Evolutionary conservation across 2,888 invertebrate genomes (phyloP).

Genomic region (Hesperia comma): DNA sequence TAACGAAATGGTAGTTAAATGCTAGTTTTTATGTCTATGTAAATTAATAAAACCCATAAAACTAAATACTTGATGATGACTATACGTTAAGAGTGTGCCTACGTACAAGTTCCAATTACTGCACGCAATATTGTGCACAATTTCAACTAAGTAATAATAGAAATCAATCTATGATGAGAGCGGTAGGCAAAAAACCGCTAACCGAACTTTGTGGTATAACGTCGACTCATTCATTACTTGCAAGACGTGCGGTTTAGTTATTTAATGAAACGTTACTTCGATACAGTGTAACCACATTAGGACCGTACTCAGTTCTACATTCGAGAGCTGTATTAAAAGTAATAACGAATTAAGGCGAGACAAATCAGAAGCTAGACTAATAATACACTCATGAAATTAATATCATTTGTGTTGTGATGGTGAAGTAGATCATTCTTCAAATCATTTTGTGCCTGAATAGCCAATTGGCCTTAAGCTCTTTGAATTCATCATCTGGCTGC

Average conservation of each 20-base stretch:
- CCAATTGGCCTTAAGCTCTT: background rate
- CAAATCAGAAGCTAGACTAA: slow-evolving; percentile 39
- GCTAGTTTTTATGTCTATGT: background rate
- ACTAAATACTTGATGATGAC: background rate
- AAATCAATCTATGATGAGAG: slow-evolving; percentile 74
- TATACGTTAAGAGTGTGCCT: slow-evolving; percentile 41
- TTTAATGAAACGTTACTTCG: slow-evolving; percentile 72
- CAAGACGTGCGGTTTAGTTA: slow-evolving; percentile 69
- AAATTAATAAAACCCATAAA: background rate
- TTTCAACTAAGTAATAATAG: slow-evolving; percentile 66
- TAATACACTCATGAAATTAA: slow-evolving; percentile 22
- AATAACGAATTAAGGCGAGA: slow-evolving; percentile 43
- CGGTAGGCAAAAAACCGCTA: slow-evolving; percentile 72
- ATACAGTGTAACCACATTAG: slow-evolving; percentile 56
- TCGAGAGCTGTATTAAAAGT: slow-evolving; percentile 41
- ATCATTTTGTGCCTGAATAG: slow-evolving; percentile 3
- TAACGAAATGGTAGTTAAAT: too few relatives aligned
- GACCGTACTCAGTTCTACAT: slow-evolving; percentile 43
- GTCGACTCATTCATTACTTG: slow-evolving; percentile 69
- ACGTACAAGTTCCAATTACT: slow-evolving; percentile 64
- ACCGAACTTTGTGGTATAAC: slow-evolving; percentile 68
- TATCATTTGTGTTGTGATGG: slow-evolving; percentile 11
- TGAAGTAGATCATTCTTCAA: slow-evolving; percentile 3
- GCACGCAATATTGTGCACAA: slow-evolving; percentile 66
- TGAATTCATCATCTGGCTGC: background rate